Conservation (phyloP, 2,797 vertebrate genomes). For the Lepilemur ruficaudatus region DNA sequence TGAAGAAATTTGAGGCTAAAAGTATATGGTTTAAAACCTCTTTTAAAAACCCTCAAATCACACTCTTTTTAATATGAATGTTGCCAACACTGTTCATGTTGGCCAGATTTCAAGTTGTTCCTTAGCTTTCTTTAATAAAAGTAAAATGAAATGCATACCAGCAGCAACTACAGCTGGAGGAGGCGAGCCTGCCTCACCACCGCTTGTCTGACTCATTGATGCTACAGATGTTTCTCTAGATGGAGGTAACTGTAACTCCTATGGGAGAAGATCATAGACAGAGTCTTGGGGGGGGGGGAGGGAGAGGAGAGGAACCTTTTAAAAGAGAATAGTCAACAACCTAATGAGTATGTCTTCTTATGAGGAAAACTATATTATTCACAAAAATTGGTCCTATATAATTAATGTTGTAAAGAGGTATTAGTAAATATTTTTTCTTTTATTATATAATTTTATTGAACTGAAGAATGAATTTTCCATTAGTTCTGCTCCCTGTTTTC, state of each 20-base stretch:
- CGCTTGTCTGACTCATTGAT: conserved; percentile 98
- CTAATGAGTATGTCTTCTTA: conserved; percentile 38
- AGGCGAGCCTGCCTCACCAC: conserved; percentile 95
- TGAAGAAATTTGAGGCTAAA: background rate
- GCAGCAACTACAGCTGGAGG: conserved; percentile 92
- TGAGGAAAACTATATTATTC: conserved; percentile 13
- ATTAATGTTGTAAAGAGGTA: conserved; percentile 3
- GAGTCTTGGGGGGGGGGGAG: conserved; percentile 89
- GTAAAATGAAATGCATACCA: conserved; percentile 91
- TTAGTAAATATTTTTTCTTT: conserved; percentile 41
- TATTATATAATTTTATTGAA: conserved; percentile 32
- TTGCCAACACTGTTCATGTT: conserved; percentile 89
- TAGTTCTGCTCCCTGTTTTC: background rate
- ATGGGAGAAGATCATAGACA: conserved; percentile 98
- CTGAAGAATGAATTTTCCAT: conserved; percentile 36
- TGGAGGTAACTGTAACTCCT: conserved; percentile 95
- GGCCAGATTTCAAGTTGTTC: conserved; percentile 73
- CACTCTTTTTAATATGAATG: conserved; percentile 75
- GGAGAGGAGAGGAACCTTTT: background rate
- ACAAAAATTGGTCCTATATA: conserved; percentile 16
- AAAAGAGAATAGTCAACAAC: conserved; percentile 40
- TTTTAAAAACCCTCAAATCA: conserved; percentile 77
- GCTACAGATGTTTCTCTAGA: conserved; percentile 90
- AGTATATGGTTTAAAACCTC: conserved; percentile 34
- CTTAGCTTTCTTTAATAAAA: conserved; percentile 59